Evolutionary conservation across 2,888 invertebrate genomes (phyloP).

Genomic region (Nomada fabriciana): DNA sequence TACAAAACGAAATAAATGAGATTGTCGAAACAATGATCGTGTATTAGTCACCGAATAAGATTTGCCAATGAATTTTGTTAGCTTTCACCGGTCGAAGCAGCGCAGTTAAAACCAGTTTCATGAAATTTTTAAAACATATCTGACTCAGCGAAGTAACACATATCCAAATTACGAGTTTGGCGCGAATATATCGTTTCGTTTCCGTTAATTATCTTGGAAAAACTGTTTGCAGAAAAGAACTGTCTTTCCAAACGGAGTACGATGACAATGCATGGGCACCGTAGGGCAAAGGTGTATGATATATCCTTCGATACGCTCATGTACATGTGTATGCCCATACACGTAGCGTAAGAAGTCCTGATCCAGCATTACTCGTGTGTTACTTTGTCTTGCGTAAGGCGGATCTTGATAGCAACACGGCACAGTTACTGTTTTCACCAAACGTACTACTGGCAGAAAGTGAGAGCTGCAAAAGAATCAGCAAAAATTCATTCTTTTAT

Average conservation of each 20-base stretch:
- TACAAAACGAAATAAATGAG: background rate
- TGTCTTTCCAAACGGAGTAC: background rate
- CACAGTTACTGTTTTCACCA: slow-evolving; percentile 69
- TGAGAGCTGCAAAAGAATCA: slow-evolving; percentile 62
- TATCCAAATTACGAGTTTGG: background rate
- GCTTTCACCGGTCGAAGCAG: slow-evolving; percentile 46
- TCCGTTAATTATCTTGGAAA: background rate
- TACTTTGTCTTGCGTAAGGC: slow-evolving; percentile 65
- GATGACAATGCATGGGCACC: background rate
- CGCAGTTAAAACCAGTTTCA: slow-evolving; percentile 56
- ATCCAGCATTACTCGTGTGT: slow-evolving; percentile 33
- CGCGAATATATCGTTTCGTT: background rate
- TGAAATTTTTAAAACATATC: slow-evolving; percentile 41
- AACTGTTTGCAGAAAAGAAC: background rate
- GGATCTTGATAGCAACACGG: slow-evolving; percentile 69
- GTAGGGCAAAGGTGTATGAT: slow-evolving; percentile 7
- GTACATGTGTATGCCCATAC: slow-evolving; percentile 8
- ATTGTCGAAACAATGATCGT: slow-evolving; percentile 4
- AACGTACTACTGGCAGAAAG: slow-evolving; percentile 53
- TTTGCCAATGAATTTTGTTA: slow-evolving; percentile 36
- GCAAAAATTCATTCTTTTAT: slow-evolving; percentile 49
- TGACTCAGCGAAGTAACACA: slow-evolving; percentile 35
- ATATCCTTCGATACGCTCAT: background rate
- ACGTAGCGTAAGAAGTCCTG: slow-evolving; percentile 35
- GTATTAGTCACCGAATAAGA: slow-evolving; percentile 5